Percentiles rank a stretch among this genome's conserved stretches.
Evolutionary conservation across 1,140 invertebrate species (phyloP).

Genomic region (Heliconius nattereri): DNA sequence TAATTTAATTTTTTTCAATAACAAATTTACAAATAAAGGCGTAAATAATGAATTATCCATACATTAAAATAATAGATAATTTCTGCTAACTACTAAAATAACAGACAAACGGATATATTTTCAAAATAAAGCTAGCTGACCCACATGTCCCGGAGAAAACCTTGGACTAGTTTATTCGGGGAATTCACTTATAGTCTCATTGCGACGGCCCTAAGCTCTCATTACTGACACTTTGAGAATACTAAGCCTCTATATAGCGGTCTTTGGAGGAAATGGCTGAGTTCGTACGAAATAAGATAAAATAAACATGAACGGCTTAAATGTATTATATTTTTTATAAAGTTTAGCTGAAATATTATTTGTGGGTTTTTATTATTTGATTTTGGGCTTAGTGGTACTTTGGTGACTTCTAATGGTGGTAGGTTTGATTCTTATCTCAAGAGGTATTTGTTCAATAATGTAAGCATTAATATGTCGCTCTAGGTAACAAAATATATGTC

Average conservation of each 20-base stretch:
- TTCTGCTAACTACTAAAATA: not conserved
- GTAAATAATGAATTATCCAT: too few species aligned
- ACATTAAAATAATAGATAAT: too few species aligned
- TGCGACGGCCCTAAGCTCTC: conserved; percentile 53
- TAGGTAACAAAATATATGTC: too few species aligned
- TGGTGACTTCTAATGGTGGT: not conserved
- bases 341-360: not conserved
- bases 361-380: not conserved
- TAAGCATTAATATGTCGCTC: too few species aligned
- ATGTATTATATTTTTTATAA: not conserved
- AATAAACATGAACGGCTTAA: not conserved
- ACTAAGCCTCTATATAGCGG: conserved; percentile 23
- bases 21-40: too few species aligned
- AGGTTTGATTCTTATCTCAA: not conserved
- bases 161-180: conserved; percentile 50
- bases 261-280: not conserved
- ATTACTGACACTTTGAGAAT: conserved; percentile 58
- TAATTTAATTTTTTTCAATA: too few species aligned
- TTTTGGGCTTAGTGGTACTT: not conserved
- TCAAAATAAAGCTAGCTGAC: conserved; percentile 36
- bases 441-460: too few species aligned
- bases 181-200: conserved; percentile 52
- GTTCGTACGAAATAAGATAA: conserved; percentile 1
- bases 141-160: conserved; percentile 40
- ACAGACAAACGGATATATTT: not conserved